Percentiles rank a stretch among this genome's conserved stretches.
Conservation (phyloP, 2,888 invertebrate genomes). For the Enoplolaimus lenunculus region DNA sequence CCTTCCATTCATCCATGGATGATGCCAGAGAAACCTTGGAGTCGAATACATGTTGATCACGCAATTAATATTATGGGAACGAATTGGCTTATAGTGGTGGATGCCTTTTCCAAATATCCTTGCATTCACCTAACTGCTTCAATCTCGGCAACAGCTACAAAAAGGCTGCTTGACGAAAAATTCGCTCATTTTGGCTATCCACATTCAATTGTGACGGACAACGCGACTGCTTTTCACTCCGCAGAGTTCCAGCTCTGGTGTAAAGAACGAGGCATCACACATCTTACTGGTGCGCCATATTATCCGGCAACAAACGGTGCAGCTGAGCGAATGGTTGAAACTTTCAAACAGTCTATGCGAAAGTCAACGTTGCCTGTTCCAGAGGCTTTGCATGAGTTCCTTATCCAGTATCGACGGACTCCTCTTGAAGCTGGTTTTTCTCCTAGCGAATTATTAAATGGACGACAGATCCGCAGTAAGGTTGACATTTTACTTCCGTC, state of each 20-base stretch:
- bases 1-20: background rate
- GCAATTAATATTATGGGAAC: background rate
- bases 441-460: constrained; percentile 21
- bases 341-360: constrained; percentile 26
- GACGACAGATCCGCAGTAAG: constrained; percentile 16
- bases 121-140: background rate
- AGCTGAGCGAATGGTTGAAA: constrained; percentile 23
- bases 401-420: constrained; percentile 17
- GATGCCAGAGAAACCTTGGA: constrained; percentile 7
- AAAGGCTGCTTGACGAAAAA: background rate
- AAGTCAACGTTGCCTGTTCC: constrained; percentile 20
- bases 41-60: background rate
- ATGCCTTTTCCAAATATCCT: constrained; percentile 6
- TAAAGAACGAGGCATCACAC: background rate
- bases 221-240: background rate
- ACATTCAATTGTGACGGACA: background rate
- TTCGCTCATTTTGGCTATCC: background rate
- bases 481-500: constrained; percentile 9
- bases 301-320: constrained; percentile 26
- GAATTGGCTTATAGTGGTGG: background rate
- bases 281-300: constrained; percentile 27
- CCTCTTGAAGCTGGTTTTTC: constrained; percentile 20
- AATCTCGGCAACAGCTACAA: background rate
- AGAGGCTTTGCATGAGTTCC: constrained; percentile 23
- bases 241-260: background rate